A percentile compares a stretch with the other conserved stretches of the same genome.
Evolutionary conservation across 2,888 invertebrate species (phyloP).

Genomic region (Leptinotarsa rubiginosa): DNA sequence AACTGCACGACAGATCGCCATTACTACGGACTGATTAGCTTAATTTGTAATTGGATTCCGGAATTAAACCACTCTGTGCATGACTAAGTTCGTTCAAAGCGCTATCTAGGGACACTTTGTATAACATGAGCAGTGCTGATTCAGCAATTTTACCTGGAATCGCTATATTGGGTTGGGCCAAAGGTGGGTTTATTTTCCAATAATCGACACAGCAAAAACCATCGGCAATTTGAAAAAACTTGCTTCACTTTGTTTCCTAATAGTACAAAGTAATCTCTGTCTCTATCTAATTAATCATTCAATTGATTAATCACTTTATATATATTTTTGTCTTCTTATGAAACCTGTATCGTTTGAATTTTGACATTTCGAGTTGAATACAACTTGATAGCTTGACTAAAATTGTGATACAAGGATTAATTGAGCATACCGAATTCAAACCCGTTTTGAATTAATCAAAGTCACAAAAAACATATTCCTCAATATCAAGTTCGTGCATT

Average conservation of each 20-base stretch:
- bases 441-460: neutral
- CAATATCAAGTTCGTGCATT: neutral
- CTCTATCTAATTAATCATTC: too few species aligned
- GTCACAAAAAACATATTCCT: neutral
- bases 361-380: too few species aligned
- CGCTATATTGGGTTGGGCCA: neutral
- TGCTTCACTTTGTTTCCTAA: too few species aligned
- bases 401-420: too few species aligned
- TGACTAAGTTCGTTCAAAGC: constrained; percentile 53
- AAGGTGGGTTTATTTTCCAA: neutral
- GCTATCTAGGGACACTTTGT: constrained; percentile 48
- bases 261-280: too few species aligned
- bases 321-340: too few species aligned
- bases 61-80: constrained; percentile 51
- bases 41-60: constrained; percentile 54
- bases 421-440: too few species aligned
- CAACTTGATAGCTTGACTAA: too few species aligned
- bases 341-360: too few species aligned
- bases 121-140: neutral
- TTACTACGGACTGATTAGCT: constrained; percentile 56
- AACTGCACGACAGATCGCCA: constrained; percentile 33
- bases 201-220: too few species aligned
- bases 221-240: too few species aligned
- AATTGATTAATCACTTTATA: too few species aligned
- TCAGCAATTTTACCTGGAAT: constrained; percentile 7